phyloP scores from a whole-genome alignment of 2,888 invertebrate genomes.

The Macroteleia sp. region DNA sequence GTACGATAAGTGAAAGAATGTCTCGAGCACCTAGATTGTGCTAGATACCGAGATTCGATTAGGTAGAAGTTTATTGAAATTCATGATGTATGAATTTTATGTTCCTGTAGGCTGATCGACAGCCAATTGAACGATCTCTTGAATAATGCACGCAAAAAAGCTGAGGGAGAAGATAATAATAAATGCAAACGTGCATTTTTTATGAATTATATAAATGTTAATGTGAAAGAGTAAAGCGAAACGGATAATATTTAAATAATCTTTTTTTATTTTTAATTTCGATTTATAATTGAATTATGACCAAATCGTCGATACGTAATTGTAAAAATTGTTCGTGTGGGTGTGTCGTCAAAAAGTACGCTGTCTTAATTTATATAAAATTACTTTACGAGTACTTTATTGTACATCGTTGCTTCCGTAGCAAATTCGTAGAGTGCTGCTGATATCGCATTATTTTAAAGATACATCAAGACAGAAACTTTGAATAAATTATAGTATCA shows the following conservation, averaged over 20 bases:
- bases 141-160: constrained; percentile 70
- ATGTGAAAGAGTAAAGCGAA: neutral
- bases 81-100: constrained; percentile 76
- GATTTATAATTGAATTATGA: neutral
- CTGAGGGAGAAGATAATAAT: constrained; percentile 7
- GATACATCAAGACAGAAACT: constrained; percentile 44
- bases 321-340: constrained; percentile 40
- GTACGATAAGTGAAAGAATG: constrained; percentile 33
- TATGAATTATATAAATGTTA: constrained; percentile 13
- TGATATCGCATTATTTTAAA: constrained; percentile 59
- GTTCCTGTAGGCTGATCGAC: constrained; percentile 80
- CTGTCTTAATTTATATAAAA: constrained; percentile 63
- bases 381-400: constrained; percentile 51
- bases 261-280: constrained; percentile 12
- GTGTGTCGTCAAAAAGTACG: constrained; percentile 39
- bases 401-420: constrained; percentile 59
- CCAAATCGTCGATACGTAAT: constrained; percentile 15
- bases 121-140: constrained; percentile 80
- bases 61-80: constrained; percentile 69
- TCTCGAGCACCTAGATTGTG: constrained; percentile 25
- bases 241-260: neutral
- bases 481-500: constrained; percentile 58
- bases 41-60: constrained; percentile 51
- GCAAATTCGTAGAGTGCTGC: constrained; percentile 62
- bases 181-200: constrained; percentile 25